Percentiles rank a stretch among this genome's conserved stretches.
Conservation (phyloP, 2,113 vertebrate species). For the Chitala chitala region DNA sequence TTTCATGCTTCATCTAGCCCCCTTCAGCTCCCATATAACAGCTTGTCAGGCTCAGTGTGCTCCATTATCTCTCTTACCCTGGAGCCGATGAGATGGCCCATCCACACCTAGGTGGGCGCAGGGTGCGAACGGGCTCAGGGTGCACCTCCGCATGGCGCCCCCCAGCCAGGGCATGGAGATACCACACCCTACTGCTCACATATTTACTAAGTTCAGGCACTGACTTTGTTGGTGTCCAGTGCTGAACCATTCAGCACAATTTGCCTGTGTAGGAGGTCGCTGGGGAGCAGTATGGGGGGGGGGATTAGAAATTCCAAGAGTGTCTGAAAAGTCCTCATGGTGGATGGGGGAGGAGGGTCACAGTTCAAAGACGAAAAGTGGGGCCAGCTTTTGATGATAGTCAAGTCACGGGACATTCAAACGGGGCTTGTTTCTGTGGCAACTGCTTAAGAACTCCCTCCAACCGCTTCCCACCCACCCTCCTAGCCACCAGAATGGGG, state of each 20-base stretch:
- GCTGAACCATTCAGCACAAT: neutral
- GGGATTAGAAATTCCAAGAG: constrained; percentile 17
- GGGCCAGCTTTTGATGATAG: constrained; percentile 45
- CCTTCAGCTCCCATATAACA: neutral
- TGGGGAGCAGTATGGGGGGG: too few species aligned
- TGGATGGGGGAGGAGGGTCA: constrained; percentile 30
- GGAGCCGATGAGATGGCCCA: neutral
- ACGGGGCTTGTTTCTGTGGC: constrained; percentile 50
- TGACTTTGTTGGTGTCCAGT: neutral
- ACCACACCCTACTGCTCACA: too few species aligned
- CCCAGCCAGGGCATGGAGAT: too few species aligned
- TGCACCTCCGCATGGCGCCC: too few species aligned
- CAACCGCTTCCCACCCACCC: neutral
- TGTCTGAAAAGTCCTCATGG: neutral
- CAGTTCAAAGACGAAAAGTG: constrained; percentile 37
- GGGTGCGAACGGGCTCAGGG: too few species aligned
- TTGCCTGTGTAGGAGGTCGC: too few species aligned
- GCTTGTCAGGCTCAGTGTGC: neutral
- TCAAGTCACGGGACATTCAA: constrained; percentile 40
- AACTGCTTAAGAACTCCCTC: constrained; percentile 40
- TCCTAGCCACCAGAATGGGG: neutral
- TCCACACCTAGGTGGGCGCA: too few species aligned
- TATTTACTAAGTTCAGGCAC: neutral
- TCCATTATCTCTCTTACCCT: neutral
- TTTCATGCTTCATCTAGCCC: neutral